These are phyloP conservation scores for Illadopsis cleaveri DNA, from an alignment of 2,113 vertebrate species.

Conservation along the genomic window DNA sequence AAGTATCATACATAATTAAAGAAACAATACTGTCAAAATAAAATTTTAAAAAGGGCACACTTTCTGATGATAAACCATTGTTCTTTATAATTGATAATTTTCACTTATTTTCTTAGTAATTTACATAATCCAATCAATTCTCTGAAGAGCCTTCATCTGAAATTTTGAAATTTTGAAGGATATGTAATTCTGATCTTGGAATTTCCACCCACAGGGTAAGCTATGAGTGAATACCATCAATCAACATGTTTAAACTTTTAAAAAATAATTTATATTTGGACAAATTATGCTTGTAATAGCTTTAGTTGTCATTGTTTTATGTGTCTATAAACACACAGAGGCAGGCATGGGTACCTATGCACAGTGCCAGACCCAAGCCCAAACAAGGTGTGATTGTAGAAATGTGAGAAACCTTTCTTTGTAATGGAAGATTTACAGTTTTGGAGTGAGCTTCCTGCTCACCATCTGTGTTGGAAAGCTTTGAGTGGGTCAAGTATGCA, in stretches of 20 bases:
- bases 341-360: background rate
- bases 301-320: background rate
- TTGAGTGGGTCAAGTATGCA: background rate
- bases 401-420: background rate
- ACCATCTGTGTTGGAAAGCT: background rate
- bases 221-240: background rate
- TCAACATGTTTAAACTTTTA: background rate
- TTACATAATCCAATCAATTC: background rate
- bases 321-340: background rate
- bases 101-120: background rate
- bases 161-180: background rate
- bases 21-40: background rate
- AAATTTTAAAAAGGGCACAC: background rate
- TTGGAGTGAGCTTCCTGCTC: background rate
- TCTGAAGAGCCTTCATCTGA: background rate
- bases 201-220: background rate
- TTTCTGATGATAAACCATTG: background rate
- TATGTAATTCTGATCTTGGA: background rate
- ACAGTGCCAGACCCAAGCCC: background rate
- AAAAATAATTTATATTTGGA: background rate
- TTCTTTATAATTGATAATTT: background rate
- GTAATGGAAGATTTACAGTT: background rate
- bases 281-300: background rate
- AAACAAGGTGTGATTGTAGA: background rate
- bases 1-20: conserved; percentile 16